Evolutionary conservation across 2,797 vertebrate genomes (phyloP).

Genomic region (Masticophis lateralis): DNA sequence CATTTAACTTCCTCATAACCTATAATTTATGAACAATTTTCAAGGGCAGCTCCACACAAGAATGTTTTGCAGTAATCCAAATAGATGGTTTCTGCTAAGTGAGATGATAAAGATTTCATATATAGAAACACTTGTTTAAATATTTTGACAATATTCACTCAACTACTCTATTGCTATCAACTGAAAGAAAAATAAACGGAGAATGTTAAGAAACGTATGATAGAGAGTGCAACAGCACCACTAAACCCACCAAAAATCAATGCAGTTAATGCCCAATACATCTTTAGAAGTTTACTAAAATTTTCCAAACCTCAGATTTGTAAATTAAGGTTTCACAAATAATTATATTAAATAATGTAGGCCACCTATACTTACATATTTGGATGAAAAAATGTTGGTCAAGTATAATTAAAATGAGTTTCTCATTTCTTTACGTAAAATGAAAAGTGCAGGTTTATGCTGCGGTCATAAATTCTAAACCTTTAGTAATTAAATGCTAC

Average conservation of each 20-base stretch:
- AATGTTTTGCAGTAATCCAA: background rate
- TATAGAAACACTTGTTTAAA: background rate
- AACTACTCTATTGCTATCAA: background rate
- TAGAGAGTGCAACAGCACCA: background rate
- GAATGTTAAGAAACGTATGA: background rate
- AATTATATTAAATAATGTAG: background rate
- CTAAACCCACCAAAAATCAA: background rate
- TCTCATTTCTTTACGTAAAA: background rate
- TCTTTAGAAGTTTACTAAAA: background rate
- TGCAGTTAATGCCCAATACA: background rate
- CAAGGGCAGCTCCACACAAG: background rate
- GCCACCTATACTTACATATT: background rate
- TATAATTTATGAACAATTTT: background rate
- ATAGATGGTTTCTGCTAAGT: background rate
- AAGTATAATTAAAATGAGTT: background rate
- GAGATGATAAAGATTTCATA: background rate
- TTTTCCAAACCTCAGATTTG: background rate
- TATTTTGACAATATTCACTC: background rate
- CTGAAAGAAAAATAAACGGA: background rate
- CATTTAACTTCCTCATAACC: background rate
- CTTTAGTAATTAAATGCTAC: background rate
- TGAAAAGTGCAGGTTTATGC: background rate
- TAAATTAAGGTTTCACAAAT: background rate
- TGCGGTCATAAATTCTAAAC: rapidly evolving
- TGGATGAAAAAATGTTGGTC: background rate